Evolutionary conservation across 2,113 vertebrate genomes (phyloP).

Genomic region (Echinops telfairi): DNA sequence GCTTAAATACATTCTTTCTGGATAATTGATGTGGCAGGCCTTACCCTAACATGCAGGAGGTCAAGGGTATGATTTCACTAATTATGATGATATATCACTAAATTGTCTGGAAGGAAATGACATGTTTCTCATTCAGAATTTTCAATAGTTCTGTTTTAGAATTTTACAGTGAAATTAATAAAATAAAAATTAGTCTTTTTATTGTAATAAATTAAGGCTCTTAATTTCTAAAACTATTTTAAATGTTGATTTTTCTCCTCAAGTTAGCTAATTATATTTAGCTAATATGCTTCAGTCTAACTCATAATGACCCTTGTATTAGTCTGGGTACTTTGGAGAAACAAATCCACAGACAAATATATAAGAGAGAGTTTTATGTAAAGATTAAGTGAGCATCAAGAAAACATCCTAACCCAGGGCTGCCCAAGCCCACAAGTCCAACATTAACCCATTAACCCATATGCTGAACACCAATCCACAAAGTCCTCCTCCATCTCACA

Average conservation of each 20-base stretch:
- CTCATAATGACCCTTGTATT: no score
- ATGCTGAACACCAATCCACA: no score
- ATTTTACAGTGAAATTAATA: conserved; percentile 41
- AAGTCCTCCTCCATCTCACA: no score
- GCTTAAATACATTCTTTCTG: conserved; percentile 1
- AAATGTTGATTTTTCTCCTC: conserved; percentile 1
- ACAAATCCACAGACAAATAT: no score
- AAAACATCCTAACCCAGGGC: no score
- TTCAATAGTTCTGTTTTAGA: neutral
- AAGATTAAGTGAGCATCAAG: no score
- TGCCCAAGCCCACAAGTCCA: no score
- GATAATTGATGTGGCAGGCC: neutral
- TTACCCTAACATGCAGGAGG: neutral
- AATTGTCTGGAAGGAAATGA: conserved; percentile 1
- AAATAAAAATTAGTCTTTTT: conserved; percentile 36
- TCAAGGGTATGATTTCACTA: no score
- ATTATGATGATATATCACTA: neutral
- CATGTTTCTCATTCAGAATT: neutral
- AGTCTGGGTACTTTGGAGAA: no score
- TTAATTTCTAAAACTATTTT: conserved; percentile 6
- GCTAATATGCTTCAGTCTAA: no score
- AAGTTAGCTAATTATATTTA: conserved; percentile 2
- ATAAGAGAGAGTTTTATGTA: no score
- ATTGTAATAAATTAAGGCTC: neutral
- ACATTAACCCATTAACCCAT: no score